Evolutionary conservation across 1,140 invertebrate species (phyloP).

Genomic region (Nomia melanderi): DNA sequence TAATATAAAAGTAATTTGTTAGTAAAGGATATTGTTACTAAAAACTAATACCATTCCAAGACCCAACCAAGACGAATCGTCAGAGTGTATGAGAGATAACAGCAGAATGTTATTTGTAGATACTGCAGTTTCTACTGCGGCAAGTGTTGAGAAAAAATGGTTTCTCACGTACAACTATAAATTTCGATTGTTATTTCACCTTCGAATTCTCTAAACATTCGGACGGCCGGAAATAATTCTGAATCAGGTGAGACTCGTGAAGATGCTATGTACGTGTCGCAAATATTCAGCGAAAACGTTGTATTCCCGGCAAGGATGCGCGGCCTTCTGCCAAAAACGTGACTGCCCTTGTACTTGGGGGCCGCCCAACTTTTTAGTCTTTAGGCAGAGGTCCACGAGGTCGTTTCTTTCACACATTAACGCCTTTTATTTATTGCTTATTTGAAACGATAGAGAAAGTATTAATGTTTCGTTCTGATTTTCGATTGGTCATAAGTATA

Average conservation of each 20-base stretch:
- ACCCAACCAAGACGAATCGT: no score
- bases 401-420: constrained; percentile 14
- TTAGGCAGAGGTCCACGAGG: constrained; percentile 31
- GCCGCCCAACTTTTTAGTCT: constrained; percentile 42
- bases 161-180: background rate
- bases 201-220: background rate
- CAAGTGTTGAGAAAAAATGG: no score
- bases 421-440: background rate
- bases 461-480: background rate
- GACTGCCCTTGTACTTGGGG: constrained; percentile 29
- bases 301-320: constrained; percentile 49
- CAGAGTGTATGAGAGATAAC: no score
- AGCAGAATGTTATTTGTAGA: no score
- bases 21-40: no score
- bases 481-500: background rate
- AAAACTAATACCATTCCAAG: no score
- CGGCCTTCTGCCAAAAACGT: constrained; percentile 65
- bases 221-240: constrained; percentile 21
- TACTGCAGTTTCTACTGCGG: no score
- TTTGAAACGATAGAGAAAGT: background rate
- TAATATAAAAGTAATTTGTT: no score
- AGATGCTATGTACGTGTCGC: constrained; percentile 18
- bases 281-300: constrained; percentile 33
- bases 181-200: background rate
- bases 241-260: constrained; percentile 26